These are phyloP conservation scores for Eurystomus gularis DNA, from an alignment of 2,113 vertebrate genomes.

Conservation along the genomic window DNA sequence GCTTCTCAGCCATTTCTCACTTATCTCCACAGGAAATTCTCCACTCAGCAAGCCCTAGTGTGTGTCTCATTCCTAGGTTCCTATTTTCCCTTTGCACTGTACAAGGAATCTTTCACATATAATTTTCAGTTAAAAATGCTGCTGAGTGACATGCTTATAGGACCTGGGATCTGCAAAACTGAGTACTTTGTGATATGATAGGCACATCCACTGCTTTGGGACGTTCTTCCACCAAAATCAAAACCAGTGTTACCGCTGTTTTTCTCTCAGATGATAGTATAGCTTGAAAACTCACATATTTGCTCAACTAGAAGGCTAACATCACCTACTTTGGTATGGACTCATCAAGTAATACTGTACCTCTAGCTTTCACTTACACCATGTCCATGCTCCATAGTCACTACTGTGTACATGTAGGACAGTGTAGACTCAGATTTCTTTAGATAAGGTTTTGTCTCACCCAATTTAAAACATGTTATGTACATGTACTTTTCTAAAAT, in stretches of 20 bases:
- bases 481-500: neutral
- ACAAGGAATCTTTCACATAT: neutral
- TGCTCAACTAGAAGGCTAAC: neutral
- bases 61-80: neutral
- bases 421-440: neutral
- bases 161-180: neutral
- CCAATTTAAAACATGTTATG: neutral
- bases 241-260: neutral
- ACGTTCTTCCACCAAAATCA: neutral
- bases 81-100: neutral
- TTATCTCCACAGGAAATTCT: neutral
- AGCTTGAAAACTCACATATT: neutral
- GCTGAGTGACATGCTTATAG: accelerated
- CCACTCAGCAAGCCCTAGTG: neutral
- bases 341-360: neutral
- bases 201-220: neutral
- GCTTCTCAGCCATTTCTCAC: neutral
- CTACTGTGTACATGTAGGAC: neutral
- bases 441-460: neutral
- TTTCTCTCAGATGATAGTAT: neutral
- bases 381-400: neutral
- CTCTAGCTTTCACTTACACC: no score
- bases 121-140: neutral
- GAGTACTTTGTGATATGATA: neutral
- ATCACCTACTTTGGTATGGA: neutral